Evolutionary conservation across 2,888 invertebrate species (phyloP), one percentile per base, ranked within the genome.

Genomic region (Latheticus oryzae): DNA sequence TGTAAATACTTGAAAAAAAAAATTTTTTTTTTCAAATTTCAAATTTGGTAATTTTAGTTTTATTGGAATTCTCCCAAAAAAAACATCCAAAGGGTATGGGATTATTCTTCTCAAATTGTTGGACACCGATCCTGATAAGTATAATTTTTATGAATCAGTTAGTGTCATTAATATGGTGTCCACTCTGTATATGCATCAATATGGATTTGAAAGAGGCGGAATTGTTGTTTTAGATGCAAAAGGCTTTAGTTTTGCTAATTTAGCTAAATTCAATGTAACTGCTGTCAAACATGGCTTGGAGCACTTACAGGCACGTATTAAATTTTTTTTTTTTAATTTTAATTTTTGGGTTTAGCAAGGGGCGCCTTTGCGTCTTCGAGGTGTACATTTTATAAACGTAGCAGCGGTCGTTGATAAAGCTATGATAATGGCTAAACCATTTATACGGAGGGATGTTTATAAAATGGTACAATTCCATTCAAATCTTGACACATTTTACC

Each of bases 51-150:
- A n/a, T n/a, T n/a, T n/a, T n/a, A n/a, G n/a, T n/a, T n/a, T n/a
- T n/a, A n/a, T n/a, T n/a, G n/a, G n/a, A n/a, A n/a, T 38, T 26
- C 12, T 38, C 3, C 37, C 50, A 1, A 38, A 50, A 15, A 37
- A 13, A 26, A 50, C 37, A 7, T 19, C 37, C 4, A 19, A 50
- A 7, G 38, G 28, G 5, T 38, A 30, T 37, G n/a, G 1, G 5
- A 9, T 50, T 16, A 3, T 37, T 2, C 5, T 37, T 11, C 1
- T 50, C 1, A 37, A 24, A 11, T 17, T 50, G 5, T 5, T 50
- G 2, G 13, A 50, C 9, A n/a, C 23, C 1, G 28, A 26, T 19
- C 5, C 28, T 8, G 38, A 38, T 3, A 26, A 16, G 5, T 50
- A 28, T 19, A 30, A 50, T 9, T 35, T 26, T 11, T 8, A 11